Base-by-base conservation (phyloP, 2,797 vertebrate genomes). In the Malurus leucopterus region DNA sequence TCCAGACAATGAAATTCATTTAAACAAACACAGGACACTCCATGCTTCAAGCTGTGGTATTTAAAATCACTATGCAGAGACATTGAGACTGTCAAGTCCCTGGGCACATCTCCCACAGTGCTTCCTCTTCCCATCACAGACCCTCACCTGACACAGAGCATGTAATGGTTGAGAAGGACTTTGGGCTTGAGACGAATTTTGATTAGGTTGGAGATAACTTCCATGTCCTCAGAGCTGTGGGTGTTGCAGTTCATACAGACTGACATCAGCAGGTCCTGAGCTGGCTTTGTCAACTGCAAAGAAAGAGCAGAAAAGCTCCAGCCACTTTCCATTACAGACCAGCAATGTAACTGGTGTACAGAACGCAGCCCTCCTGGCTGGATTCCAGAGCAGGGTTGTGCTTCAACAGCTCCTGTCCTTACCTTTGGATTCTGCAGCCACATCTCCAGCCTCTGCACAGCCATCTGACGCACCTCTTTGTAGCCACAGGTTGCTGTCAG, bases 341-440 rank as follows among this genome's bases (percentile, higher is more conserved):
- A 79, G 65, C 84, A 44, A 30, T 0, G 0, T 3, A 73, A 20
- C 41, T 20, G 27, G 20, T 1, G 0, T 11, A 24, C 2, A 53
- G 43, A 1, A 17, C 0, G 41, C 2, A 1, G 30, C 44, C 17
- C 29, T 70, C 30, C 22, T 20, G 36, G 22, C 21, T 68, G 40
- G 46, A 78, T 34, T 77, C 22, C 74, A 84, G 27, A 58, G 7
- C 27, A 71, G 4, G 49, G 11, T 0, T 23, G 26, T 11, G 26
- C 30, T 74, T 40, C 49, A 58, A 1, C 14, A 71, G 43, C 40
- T 76, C 34, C 13, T 36, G 7, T 9, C 47, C 92, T 95, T 87
- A 99, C 99, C 98, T 99, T 99, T 36, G 99, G 99, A 93, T 99
- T 99, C 96, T 99, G 99, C 78, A 99, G 97, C 99, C 99, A 99